These are phyloP conservation scores for Drosophila demipolita DNA, from an alignment of 2,888 invertebrate genomes.

Conservation along the genomic window DNA sequence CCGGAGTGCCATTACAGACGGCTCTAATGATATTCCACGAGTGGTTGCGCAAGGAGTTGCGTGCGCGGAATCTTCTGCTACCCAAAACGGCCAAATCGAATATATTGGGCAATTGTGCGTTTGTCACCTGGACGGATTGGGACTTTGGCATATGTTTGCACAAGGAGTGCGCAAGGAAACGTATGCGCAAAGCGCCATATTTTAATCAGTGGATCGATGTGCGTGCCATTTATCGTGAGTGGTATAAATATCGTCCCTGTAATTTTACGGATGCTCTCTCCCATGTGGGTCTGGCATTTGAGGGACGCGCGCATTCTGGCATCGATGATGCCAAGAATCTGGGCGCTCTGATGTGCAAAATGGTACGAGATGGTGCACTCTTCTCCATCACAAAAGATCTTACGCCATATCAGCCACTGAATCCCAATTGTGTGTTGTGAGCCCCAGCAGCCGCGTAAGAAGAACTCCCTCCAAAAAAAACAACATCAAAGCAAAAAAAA, in stretches of 20 bases:
- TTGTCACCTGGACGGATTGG: conserved; percentile 89
- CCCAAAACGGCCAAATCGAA: conserved; percentile 85
- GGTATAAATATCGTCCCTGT: conserved; percentile 86
- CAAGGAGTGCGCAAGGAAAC: conserved; percentile 87
- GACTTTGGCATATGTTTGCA: conserved; percentile 87
- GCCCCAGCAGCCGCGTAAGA: conserved; percentile 17
- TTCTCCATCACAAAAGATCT: conserved; percentile 86
- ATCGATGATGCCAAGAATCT: conserved; percentile 88
- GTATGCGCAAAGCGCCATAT: conserved; percentile 86
- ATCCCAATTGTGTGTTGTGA: conserved; percentile 82
- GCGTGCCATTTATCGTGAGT: conserved; percentile 86
- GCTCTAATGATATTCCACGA: conserved; percentile 86
- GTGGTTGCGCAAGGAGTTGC: conserved; percentile 86
- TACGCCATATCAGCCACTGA: conserved; percentile 83
- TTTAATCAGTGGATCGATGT: conserved; percentile 88
- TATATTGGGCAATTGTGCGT: conserved; percentile 85
- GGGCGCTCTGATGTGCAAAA: conserved; percentile 86
- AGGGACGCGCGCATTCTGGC: conserved; percentile 88
- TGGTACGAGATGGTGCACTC: conserved; percentile 87
- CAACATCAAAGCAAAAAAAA: conserved; percentile 3
- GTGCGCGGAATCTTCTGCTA: conserved; percentile 79
- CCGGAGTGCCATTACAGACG: conserved; percentile 86
- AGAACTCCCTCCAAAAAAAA: conserved; percentile 59
- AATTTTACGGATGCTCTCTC: conserved; percentile 86
- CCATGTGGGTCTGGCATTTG: conserved; percentile 87